A percentile compares a stretch with the other conserved stretches of the same genome.
Conservation (phyloP, 2,888 invertebrate species). For the Rhingia rostrata region DNA sequence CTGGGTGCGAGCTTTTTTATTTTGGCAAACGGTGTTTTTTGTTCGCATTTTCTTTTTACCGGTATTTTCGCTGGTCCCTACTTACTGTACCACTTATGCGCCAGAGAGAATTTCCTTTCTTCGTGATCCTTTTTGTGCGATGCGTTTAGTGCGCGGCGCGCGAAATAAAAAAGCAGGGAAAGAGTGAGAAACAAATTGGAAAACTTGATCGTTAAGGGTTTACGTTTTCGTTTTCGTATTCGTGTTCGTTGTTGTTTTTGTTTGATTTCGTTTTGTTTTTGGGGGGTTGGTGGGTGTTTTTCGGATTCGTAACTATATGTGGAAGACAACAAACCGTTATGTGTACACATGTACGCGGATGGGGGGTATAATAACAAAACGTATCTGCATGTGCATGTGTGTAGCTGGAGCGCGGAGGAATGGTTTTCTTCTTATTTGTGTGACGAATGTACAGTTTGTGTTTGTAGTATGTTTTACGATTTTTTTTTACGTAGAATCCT, state of each 20-base stretch:
- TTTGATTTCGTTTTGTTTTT: conserved; percentile 18
- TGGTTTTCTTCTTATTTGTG: conserved; percentile 72
- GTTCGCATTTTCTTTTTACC: conserved; percentile 68
- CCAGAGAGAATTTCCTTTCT: conserved; percentile 67
- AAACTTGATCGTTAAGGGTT: conserved; percentile 73
- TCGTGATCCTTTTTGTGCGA: conserved; percentile 72
- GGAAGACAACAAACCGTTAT: conserved; percentile 63
- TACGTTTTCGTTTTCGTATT: no score
- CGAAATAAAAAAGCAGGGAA: conserved; percentile 57
- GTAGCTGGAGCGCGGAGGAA: conserved; percentile 21
- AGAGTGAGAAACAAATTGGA: conserved; percentile 74
- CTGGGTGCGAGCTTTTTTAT: conserved; percentile 14
- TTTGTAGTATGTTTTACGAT: conserved; percentile 68
- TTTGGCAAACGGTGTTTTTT: conserved; percentile 33
- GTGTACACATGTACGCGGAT: conserved; percentile 55
- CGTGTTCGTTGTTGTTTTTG: no score
- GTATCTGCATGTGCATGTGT: conserved; percentile 16
- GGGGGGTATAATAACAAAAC: conserved; percentile 54
- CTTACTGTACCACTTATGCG: conserved; percentile 71
- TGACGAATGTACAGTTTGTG: conserved; percentile 69
- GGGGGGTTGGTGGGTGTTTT: conserved; percentile 26
- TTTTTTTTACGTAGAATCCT: conserved; percentile 38
- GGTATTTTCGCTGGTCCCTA: conserved; percentile 70
- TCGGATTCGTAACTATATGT: conserved; percentile 50
- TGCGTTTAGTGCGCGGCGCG: conserved; percentile 74